Base-by-base conservation (phyloP, 1,140 invertebrate genomes). In the Neodiprion lecontei region DNA sequence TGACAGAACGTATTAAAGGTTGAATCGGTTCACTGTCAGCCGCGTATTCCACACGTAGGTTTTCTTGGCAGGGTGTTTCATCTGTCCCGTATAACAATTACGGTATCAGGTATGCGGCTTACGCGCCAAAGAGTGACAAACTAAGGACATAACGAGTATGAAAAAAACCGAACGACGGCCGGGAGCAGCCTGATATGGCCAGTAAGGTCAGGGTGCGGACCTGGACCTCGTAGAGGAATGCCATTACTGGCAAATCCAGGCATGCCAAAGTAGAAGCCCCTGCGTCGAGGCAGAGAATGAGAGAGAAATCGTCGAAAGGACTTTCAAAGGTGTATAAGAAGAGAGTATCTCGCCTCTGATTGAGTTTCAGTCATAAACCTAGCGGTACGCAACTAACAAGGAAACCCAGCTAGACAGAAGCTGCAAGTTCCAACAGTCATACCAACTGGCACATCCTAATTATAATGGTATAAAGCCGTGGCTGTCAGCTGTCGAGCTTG, bases 171-270 rank as follows among this genome's bases (percentile, higher is more conserved):
- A 80, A 85, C 80, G 83, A 80, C 87, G 87, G 85, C 84, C 85
- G 83, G 82, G 80, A 70, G 79, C 81, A 77, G 76, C 84, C 83
- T 81, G 82, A 87, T 85, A 86, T 84, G 81, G 79, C 79, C 80
- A 83, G 84, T 84, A 86, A 86, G 85, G 85, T 87, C 84, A 87
- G 86, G 85, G 83, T 83, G 81, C 80, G 82, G 79, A 74, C 77
- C 77, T 76, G 79, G 80, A 81, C 81, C 80, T 81, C 80, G 81
- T 79, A 78, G 77, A 83, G 83, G 84, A 86, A 86, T 86, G 85
- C 83, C 83, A 86, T 86, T 85, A 84, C 83, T 79, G 79, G 79
- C 11, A 17, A 61, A 40, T 71, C 70, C 5, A 71, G n/a, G 70
- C 70, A 23, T 71, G 28, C 82, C 81, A 78, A 61, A 40, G 28